phyloP scores from a whole-genome alignment of 2,888 invertebrate genomes.

The Spodoptera picta region DNA sequence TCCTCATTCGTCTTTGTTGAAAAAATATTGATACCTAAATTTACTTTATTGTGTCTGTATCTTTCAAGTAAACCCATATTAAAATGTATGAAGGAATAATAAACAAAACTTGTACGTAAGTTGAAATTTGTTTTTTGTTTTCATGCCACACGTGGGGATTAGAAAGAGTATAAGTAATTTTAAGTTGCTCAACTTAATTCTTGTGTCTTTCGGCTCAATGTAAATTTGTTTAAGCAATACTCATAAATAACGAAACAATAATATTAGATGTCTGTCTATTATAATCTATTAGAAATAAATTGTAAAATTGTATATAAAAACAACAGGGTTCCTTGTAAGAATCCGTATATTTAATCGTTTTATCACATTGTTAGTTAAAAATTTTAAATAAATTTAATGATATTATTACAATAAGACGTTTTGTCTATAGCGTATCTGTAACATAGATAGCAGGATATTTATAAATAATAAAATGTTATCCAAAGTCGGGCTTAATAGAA shows the following conservation, averaged over 20 bases:
- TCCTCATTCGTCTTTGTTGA: no score
- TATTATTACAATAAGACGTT: conserved; percentile 44
- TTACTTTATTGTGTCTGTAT: conserved; percentile 1
- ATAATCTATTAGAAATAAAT: conserved; percentile 34
- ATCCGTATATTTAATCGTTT: conserved; percentile 60
- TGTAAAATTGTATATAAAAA: conserved; percentile 57
- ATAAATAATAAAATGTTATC: conserved; percentile 51
- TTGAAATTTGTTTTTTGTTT: conserved; percentile 21
- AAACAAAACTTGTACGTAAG: conserved; percentile 14
- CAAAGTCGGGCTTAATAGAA: conserved; percentile 62
- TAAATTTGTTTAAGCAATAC: conserved; percentile 58
- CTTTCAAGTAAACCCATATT: conserved; percentile 4
- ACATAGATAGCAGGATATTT: conserved; percentile 53
- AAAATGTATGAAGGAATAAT: not conserved
- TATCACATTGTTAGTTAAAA: conserved; percentile 47
- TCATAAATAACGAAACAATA: conserved; percentile 66
- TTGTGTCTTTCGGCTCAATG: conserved; percentile 58
- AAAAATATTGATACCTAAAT: no score
- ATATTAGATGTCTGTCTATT: conserved; percentile 54
- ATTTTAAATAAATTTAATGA: conserved; percentile 37
- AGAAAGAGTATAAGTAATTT: conserved; percentile 36
- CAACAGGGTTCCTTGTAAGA: conserved; percentile 71
- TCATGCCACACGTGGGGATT: conserved; percentile 8
- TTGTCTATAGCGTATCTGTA: conserved; percentile 52
- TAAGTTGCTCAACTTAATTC: conserved; percentile 51